Evolutionary conservation across 2,888 invertebrate species (phyloP).

Genomic region (Mesopsocus fuscifrons): DNA sequence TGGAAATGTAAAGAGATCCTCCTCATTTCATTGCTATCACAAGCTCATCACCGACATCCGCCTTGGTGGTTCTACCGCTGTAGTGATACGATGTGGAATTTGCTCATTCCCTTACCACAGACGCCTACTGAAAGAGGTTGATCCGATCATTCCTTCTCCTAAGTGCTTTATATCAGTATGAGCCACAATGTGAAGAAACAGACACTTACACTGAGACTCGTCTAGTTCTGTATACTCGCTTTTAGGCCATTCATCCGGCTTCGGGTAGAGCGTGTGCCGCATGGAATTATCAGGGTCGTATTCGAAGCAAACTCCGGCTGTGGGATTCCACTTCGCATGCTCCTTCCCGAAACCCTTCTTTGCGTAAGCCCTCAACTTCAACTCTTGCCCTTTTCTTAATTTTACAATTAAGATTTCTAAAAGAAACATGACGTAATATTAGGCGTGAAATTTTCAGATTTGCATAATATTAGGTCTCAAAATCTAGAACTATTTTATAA

Average conservation of each 20-base stretch:
- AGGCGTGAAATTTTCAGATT: background rate
- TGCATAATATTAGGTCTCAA: constrained; percentile 8
- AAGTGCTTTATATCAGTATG: too few relatives aligned
- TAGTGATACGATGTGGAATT: too few relatives aligned
- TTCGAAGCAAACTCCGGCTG: constrained; percentile 94
- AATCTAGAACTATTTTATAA: background rate
- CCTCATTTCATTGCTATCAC: too few relatives aligned
- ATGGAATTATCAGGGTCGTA: constrained; percentile 98
- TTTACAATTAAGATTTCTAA: constrained; percentile 50
- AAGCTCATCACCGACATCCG: too few relatives aligned
- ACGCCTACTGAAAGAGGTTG: too few relatives aligned
- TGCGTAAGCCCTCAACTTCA: constrained; percentile 88
- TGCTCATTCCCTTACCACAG: too few relatives aligned
- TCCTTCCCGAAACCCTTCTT: constrained; percentile 96
- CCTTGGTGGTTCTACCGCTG: too few relatives aligned
- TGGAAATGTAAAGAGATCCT: too few relatives aligned
- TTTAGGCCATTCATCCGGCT: constrained; percentile 98
- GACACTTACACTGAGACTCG: constrained; percentile 58
- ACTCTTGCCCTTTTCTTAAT: constrained; percentile 66
- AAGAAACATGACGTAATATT: constrained; percentile 13
- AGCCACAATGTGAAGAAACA: too few relatives aligned
- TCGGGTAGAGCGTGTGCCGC: constrained; percentile 86
- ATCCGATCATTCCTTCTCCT: too few relatives aligned
- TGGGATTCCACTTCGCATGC: constrained; percentile 99
- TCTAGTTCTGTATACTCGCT: constrained; percentile 90